phyloP scores from a whole-genome alignment of 2,888 invertebrate genomes.

The Harpagoxenus sublaevis region DNA sequence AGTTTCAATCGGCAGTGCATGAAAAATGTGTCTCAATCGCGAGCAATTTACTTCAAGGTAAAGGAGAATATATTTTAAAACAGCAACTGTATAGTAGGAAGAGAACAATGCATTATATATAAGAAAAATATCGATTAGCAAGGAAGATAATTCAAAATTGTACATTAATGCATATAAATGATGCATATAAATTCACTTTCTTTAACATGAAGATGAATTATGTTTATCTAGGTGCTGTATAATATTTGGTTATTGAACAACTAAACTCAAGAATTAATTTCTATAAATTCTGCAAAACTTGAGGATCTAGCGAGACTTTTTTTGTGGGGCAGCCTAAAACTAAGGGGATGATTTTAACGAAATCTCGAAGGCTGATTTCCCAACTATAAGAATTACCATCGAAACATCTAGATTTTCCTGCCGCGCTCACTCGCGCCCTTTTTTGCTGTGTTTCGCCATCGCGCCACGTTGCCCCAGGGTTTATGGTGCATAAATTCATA shows the following conservation, averaged over 20 bases:
- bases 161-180: not conserved
- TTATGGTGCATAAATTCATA: constrained; percentile 37
- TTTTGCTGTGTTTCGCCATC: not conserved
- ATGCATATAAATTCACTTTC: not conserved
- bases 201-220: not conserved
- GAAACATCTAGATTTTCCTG: constrained; percentile 18
- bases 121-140: not conserved
- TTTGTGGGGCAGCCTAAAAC: not conserved
- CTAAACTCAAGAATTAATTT: not conserved
- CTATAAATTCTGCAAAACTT: not conserved
- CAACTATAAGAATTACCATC: not conserved
- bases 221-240: not conserved
- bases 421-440: constrained; percentile 11
- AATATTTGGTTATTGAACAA: not conserved
- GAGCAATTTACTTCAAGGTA: not conserved
- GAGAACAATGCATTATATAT: not conserved
- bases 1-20: not conserved
- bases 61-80: constrained; percentile 2
- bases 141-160: not conserved
- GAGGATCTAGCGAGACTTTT: not conserved
- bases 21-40: not conserved
- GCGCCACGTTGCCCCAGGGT: constrained; percentile 36
- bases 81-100: not conserved
- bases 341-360: not conserved
- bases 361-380: not conserved